phyloP scores from a whole-genome alignment of 2,888 invertebrate genomes.

The Microctonus aethiopoides region DNA sequence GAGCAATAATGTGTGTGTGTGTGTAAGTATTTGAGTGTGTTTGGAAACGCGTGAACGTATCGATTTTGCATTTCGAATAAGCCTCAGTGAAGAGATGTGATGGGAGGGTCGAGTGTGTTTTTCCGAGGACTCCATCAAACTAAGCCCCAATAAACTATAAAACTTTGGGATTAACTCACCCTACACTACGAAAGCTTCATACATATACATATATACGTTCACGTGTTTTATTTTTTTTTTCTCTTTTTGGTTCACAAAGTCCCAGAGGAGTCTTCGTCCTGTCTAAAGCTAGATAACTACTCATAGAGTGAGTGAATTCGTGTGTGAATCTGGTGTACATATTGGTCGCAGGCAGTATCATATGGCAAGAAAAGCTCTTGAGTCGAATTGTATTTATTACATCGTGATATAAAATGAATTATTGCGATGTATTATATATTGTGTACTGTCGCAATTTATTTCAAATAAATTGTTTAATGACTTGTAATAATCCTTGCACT shows the following conservation, averaged over 20 bases:
- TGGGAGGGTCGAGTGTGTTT: conserved; percentile 36
- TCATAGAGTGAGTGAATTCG: background rate
- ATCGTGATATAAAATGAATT: background rate
- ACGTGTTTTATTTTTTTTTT: no score
- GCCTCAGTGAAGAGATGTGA: background rate
- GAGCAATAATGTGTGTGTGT: no score
- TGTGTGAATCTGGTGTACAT: background rate
- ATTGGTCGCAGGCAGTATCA: background rate
- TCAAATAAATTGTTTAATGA: conserved; percentile 1
- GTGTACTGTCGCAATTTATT: background rate
- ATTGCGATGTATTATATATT: background rate
- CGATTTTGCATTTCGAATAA: conserved; percentile 47
- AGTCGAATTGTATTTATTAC: background rate
- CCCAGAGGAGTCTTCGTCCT: conserved; percentile 24
- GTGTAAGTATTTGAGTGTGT: background rate
- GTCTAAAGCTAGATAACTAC: conserved; percentile 10
- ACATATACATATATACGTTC: background rate
- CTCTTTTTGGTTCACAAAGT: conserved; percentile 16
- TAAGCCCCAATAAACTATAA: conserved; percentile 67
- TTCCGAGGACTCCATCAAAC: conserved; percentile 63
- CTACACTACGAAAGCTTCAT: conserved; percentile 26
- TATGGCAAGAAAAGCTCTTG: background rate
- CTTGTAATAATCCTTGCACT: background rate
- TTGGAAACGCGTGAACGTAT: conserved; percentile 40
- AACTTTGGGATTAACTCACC: conserved; percentile 55